phyloP scores from a whole-genome alignment of 2,113 vertebrate genomes.

The Excalfactoria chinensis region DNA sequence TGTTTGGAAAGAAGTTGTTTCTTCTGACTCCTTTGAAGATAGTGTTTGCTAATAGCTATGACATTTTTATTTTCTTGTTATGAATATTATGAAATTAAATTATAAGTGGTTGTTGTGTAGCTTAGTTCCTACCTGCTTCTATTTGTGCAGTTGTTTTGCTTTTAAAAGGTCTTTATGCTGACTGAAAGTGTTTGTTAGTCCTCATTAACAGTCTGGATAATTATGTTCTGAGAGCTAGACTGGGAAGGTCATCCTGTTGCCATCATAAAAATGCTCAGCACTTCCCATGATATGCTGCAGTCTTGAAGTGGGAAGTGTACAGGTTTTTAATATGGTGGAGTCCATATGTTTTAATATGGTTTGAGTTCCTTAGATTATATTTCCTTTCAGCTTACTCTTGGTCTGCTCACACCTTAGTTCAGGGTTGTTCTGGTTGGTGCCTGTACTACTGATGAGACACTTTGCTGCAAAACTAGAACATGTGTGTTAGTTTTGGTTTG shows the following conservation, averaged over 20 bases:
- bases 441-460: background rate
- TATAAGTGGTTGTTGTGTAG: background rate
- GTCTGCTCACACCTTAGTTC: conserved; percentile 10
- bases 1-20: conserved; percentile 5
- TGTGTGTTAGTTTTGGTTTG: background rate
- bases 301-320: background rate
- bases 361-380: background rate
- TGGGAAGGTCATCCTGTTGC: background rate
- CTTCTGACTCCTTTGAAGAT: background rate
- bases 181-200: background rate
- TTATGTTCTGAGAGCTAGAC: background rate
- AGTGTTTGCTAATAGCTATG: background rate
- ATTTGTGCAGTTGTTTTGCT: background rate
- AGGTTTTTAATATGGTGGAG: background rate
- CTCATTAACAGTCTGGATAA: background rate
- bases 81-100: background rate
- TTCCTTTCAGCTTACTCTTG: conserved; percentile 28
- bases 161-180: background rate
- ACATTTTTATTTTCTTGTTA: background rate
- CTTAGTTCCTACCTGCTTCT: background rate
- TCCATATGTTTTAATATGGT: background rate
- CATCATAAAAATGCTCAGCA: background rate
- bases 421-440: background rate
- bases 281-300: background rate
- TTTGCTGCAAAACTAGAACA: background rate